These are phyloP conservation scores for Pogonocichla stellata DNA, from an alignment of 2,113 vertebrate genomes.

Conservation along the genomic window DNA sequence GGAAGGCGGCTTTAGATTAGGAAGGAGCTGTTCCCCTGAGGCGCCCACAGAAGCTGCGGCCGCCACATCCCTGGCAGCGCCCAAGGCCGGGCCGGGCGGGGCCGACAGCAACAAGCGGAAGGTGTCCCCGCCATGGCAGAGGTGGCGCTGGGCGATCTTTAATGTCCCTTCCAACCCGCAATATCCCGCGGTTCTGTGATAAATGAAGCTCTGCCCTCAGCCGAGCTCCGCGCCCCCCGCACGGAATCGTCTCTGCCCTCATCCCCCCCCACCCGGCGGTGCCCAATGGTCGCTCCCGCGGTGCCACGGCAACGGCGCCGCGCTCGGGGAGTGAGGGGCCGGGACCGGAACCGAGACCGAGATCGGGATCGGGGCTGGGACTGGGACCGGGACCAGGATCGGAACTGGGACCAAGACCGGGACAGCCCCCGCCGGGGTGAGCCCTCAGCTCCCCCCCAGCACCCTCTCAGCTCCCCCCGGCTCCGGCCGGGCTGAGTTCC, in stretches of 20 bases:
- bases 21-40: fast-evolving
- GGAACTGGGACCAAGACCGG: fast-evolving
- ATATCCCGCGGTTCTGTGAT: fast-evolving
- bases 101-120: fast-evolving
- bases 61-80: background rate
- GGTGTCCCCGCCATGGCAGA: fast-evolving
- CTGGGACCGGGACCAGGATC: background rate
- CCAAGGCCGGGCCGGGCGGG: background rate
- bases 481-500: no score
- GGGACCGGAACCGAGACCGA: no score
- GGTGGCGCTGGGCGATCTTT: fast-evolving
- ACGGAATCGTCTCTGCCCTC: fast-evolving
- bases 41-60: fast-evolving
- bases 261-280: fast-evolving
- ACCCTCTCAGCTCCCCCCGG: fast-evolving
- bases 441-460: background rate
- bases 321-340: background rate
- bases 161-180: background rate
- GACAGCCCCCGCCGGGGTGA: background rate
- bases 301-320: background rate
- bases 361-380: no score
- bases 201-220: fast-evolving
- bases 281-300: background rate
- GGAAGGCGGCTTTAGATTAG: fast-evolving
- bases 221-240: background rate